Conservation (phyloP, 2,888 invertebrate genomes). For the Coenonympha arcania region DNA sequence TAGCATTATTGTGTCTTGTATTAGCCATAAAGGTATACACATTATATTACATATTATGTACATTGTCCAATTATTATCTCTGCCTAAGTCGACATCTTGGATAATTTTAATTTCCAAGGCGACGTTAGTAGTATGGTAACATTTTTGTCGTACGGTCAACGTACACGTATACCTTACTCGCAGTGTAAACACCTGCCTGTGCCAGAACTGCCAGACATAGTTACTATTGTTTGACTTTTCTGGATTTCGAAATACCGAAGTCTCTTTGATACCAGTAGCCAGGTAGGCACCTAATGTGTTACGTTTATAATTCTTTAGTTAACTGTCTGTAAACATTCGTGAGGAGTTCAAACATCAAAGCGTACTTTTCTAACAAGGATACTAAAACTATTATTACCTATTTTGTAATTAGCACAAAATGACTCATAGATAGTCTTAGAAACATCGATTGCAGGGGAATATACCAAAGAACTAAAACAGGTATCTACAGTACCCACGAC, state of each 20-base stretch:
- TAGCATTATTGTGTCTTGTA: too few relatives aligned
- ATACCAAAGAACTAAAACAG: too few relatives aligned
- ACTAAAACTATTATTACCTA: not conserved
- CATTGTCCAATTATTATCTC: too few relatives aligned
- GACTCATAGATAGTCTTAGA: too few relatives aligned
- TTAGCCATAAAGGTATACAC: too few relatives aligned
- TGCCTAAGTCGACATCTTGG: slow-evolving; percentile 35
- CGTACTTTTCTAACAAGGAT: too few relatives aligned
- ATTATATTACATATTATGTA: too few relatives aligned
- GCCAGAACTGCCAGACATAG: slow-evolving; percentile 40
- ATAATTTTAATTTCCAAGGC: slow-evolving; percentile 44
- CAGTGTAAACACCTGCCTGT: slow-evolving; percentile 46
- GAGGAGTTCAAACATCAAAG: slow-evolving; percentile 6
- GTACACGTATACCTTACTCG: too few relatives aligned
- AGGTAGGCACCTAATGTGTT: not conserved
- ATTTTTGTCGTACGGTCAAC: slow-evolving; percentile 43
- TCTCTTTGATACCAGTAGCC: slow-evolving; percentile 23
- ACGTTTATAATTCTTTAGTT: slow-evolving; percentile 14
- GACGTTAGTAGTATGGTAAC: slow-evolving; percentile 36
- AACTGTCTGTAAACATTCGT: slow-evolving; percentile 12
- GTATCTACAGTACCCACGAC: too few relatives aligned
- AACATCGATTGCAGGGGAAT: too few relatives aligned
- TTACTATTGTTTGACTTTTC: slow-evolving; percentile 38
- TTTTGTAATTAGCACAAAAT: too few relatives aligned
- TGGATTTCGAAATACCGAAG: slow-evolving; percentile 32